phyloP scores from a whole-genome alignment of 2,888 invertebrate species.

The Argyresthia albistria region DNA sequence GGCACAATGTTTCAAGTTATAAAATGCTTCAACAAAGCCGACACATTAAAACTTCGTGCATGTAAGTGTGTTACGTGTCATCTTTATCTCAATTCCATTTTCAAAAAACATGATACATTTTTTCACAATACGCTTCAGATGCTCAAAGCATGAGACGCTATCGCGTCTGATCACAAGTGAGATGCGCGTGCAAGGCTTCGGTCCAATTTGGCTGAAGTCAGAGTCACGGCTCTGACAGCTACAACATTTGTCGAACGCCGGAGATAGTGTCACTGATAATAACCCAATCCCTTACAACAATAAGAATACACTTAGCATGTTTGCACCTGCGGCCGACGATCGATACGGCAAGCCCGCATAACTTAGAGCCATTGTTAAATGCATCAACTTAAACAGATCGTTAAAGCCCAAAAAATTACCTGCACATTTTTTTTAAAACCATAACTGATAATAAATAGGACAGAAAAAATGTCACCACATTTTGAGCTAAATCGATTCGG shows the following conservation, averaged over 20 bases:
- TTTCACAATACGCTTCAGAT: not conserved
- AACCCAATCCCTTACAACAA: conserved; percentile 70
- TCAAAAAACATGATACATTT: not conserved
- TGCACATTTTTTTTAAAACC: not conserved
- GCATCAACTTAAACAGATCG: conserved; percentile 18
- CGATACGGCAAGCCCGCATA: conserved; percentile 47
- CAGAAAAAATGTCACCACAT: conserved; percentile 17
- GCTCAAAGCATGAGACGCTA: not conserved
- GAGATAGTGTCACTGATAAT: conserved; percentile 72
- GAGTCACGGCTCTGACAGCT: conserved; percentile 66
- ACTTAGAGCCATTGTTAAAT: conserved; percentile 25
- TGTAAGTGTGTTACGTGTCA: too few species aligned
- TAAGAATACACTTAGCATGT: conserved; percentile 71
- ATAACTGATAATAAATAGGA: not conserved
- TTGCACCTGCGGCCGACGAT: conserved; percentile 63
- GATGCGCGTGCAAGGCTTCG: conserved; percentile 4
- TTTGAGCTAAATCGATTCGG: conserved; percentile 43
- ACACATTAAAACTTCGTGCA: too few species aligned
- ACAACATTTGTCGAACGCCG: conserved; percentile 67
- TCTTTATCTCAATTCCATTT: not conserved
- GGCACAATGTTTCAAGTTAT: too few species aligned
- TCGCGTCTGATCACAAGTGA: conserved; percentile 1
- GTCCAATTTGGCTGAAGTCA: conserved; percentile 63
- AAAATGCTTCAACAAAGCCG: too few species aligned
- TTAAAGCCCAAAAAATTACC: not conserved